Evolutionary conservation across 2,113 vertebrate genomes (phyloP).

Genomic region (Hylia prasina): DNA sequence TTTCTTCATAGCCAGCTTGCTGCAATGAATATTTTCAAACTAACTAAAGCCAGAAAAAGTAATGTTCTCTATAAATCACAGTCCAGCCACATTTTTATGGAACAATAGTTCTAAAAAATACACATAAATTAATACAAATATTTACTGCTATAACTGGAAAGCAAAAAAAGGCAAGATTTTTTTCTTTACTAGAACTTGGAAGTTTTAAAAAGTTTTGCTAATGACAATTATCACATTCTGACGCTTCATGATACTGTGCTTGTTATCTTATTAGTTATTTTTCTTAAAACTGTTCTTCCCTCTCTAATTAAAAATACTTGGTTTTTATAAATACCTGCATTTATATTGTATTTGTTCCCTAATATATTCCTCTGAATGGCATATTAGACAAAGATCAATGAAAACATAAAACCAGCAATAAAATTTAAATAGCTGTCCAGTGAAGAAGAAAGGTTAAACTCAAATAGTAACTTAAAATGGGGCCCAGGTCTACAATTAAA

Average conservation of each 20-base stretch:
- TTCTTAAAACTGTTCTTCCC: neutral
- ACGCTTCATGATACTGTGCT: neutral
- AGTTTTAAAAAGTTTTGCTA: neutral
- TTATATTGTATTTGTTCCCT: neutral
- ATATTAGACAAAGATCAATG: neutral
- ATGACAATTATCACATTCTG: neutral
- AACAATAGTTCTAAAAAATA: neutral
- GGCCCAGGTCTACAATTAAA: neutral
- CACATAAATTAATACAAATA: neutral
- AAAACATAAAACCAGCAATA: neutral
- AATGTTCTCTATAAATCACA: neutral
- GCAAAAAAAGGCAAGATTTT: neutral
- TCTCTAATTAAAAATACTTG: neutral
- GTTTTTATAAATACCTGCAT: neutral
- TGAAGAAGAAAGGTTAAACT: neutral
- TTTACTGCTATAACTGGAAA: neutral
- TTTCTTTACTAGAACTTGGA: neutral
- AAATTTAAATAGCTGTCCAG: neutral
- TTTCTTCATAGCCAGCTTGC: neutral
- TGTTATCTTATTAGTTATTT: neutral
- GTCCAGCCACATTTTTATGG: neutral
- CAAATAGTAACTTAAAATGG: neutral
- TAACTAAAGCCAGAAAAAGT: neutral
- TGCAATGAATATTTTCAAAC: neutral
- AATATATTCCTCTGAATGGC: neutral